Evolutionary conservation across 2,888 invertebrate genomes (phyloP), one percentile per base, ranked within the genome.

Genomic region (Dryobota labecula): DNA sequence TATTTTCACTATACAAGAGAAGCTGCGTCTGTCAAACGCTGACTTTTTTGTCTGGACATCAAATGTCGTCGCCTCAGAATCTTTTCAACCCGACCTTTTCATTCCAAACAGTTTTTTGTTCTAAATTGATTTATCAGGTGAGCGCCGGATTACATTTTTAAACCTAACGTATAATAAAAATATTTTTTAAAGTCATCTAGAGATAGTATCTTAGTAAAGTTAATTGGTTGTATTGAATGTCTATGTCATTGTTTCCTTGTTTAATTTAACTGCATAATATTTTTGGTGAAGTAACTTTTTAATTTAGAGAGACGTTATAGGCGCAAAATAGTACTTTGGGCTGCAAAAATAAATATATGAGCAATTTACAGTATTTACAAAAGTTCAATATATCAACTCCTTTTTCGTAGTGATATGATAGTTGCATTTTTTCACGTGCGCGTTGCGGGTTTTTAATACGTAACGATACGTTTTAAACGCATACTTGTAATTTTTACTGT

Each of bases 21-120:
- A 83, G 78, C 74, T 84, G 76, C 73, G 84, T 85, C 86, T 87
- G 86, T 86, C 88, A 86, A 86, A 86, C 53, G 74, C 73, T 74
- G 77, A 73, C 69, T 79, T 84, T 85, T 89, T 89, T 87, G 78
- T 88, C 75, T 81, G 78, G 68, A 70, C 73, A 73, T 83, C 80
- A 80, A 81, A 74, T 85, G 85, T 87, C 82, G 70, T 86, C 76
- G 76, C 73, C 78, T 84, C 73, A 76, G 82, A 70, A 73, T 69
- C 63, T 69, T 76, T 70, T 72, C 63, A 80, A 74, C 58, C 49
- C 54, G 54, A 71, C 60, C 69, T 73, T 71, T 68, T 73, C 49
- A 71, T 77, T 67, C 11, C 43, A 68, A 72, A 70, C 30, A 33
- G 38, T 70, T 70, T 76, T 70, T 65, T 78, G 51, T 76, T 76